Percentiles rank a stretch among this genome's conserved stretches.
Conservation (phyloP, 2,797 vertebrate species). For the Anisognathus igniventris region DNA sequence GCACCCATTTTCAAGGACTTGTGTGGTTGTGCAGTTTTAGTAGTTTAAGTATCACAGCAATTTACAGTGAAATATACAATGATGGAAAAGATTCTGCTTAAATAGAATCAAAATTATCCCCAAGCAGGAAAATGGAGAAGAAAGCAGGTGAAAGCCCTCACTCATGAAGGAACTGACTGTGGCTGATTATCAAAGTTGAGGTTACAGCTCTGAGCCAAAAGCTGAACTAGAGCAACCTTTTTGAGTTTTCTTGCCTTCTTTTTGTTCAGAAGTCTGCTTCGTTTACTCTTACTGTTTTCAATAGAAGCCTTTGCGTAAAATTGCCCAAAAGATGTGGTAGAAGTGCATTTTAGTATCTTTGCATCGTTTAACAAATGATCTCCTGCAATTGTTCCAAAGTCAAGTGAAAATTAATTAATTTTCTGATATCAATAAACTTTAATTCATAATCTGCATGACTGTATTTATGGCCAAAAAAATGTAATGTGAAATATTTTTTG, state of each 20-base stretch:
- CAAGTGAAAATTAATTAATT: not conserved
- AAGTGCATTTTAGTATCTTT: not conserved
- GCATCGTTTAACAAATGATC: not conserved
- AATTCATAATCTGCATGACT: not conserved
- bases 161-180: not conserved
- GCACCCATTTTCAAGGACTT: constrained; percentile 72
- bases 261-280: not conserved
- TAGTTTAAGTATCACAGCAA: not conserved
- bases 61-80: not conserved
- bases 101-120: not conserved
- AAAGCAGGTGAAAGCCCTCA: not conserved
- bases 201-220: not conserved
- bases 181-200: not conserved
- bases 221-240: not conserved
- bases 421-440: not conserved
- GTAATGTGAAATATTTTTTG: not conserved
- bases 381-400: accelerated
- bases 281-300: not conserved
- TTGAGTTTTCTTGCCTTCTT: not conserved
- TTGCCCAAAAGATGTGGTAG: not conserved
- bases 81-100: not conserved
- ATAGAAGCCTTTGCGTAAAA: not conserved
- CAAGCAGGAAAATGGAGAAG: not conserved
- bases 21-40: not conserved
- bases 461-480: not conserved